Conservation (phyloP, 1,140 invertebrate species). For the Ips typographus region DNA sequence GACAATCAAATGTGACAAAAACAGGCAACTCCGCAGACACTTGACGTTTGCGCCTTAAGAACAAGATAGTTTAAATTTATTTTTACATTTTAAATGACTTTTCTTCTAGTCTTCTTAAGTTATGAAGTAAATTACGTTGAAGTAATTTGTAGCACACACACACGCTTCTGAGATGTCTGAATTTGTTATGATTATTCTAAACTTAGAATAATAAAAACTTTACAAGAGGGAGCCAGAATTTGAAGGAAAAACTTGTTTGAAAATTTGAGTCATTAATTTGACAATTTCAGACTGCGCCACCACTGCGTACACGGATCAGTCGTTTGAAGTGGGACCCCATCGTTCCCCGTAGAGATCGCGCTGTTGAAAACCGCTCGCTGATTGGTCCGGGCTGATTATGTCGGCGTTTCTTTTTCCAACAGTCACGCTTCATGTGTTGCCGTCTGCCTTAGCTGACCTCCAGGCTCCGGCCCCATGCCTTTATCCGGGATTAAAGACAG, state of each 20-base stretch:
- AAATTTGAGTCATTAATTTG: background rate
- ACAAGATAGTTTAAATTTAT: too few species aligned
- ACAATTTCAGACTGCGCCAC: slow-evolving; percentile 6
- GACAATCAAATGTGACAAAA: too few species aligned
- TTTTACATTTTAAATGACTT: too few species aligned
- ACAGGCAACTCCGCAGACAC: too few species aligned
- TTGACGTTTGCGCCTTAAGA: too few species aligned
- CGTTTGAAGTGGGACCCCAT: slow-evolving; percentile 21
- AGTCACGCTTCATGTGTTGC: slow-evolving; percentile 43
- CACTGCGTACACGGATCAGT: slow-evolving; percentile 16
- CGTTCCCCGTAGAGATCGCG: slow-evolving; percentile 34
- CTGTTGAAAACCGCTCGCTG: slow-evolving; percentile 39
- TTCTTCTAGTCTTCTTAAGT: too few species aligned
- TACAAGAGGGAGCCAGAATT: background rate
- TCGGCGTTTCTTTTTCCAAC: slow-evolving; percentile 41
- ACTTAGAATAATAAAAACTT: too few species aligned
- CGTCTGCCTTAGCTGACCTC: slow-evolving; percentile 37
- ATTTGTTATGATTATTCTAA: too few species aligned
- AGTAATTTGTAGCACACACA: too few species aligned
- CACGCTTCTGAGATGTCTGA: too few species aligned
- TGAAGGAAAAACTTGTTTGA: too few species aligned
- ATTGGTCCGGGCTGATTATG: slow-evolving; percentile 42
- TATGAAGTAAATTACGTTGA: too few species aligned
- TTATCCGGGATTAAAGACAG: slow-evolving; percentile 34
- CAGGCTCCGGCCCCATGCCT: slow-evolving; percentile 30